Evolutionary conservation across 30 jellyfish, hydroid and myxozoan species (phyloP).

Genomic region (Haliclystus octoradiatus): DNA sequence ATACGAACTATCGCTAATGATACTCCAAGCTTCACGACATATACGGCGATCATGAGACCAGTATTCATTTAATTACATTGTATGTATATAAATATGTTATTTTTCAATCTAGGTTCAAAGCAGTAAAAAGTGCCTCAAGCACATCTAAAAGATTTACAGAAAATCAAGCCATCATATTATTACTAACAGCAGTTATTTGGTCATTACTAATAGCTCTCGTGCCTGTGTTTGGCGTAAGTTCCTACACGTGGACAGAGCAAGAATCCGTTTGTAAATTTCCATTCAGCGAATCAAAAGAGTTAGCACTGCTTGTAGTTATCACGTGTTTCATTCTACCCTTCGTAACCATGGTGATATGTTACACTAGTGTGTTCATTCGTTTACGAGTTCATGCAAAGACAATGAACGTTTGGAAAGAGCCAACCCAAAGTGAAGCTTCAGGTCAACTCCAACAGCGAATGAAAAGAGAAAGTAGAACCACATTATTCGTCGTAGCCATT

Average conservation of each 20-base stretch:
- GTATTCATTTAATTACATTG: no score
- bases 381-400: conserved; percentile 42
- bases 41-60: no score
- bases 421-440: conserved; percentile 9
- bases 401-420: conserved; percentile 40
- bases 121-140: conserved; percentile 25
- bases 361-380: conserved; percentile 34
- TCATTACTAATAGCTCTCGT: conserved; percentile 16
- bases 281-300: conserved; percentile 36
- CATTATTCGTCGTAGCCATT: conserved; percentile 34
- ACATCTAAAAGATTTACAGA: conserved; percentile 24
- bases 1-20: no score
- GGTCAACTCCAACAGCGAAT: conserved; percentile 28
- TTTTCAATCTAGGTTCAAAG: conserved; percentile 23
- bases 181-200: conserved; percentile 19
- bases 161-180: conserved; percentile 34
- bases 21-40: no score
- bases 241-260: conserved; percentile 43
- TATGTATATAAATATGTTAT: no score
- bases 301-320: conserved; percentile 26
- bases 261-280: conserved; percentile 45
- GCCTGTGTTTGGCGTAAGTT: conserved; percentile 56
- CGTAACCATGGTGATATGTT: conserved; percentile 43
- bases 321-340: conserved; percentile 32
- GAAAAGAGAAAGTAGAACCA: conserved; percentile 59